phyloP scores from a whole-genome alignment of 2,888 invertebrate species.

The Marronus borbonicus region DNA sequence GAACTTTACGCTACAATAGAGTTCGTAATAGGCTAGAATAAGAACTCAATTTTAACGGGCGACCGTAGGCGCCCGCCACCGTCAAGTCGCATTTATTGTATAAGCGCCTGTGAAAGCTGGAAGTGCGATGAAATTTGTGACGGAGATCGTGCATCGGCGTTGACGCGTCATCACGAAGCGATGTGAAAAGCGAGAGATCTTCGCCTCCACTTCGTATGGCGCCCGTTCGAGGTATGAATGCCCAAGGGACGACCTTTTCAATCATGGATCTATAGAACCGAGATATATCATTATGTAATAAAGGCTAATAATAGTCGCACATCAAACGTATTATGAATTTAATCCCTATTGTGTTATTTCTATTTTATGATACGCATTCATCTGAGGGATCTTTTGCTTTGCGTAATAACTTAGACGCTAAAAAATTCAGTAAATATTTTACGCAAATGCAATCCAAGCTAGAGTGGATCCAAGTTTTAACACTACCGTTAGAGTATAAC shows the following conservation, averaged over 20 bases:
- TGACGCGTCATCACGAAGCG: background rate
- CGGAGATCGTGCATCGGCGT: conserved; percentile 12
- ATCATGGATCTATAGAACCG: conserved; percentile 19
- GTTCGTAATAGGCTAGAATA: conserved; percentile 61
- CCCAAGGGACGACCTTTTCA: conserved; percentile 41
- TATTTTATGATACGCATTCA: too few species aligned
- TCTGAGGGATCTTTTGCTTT: too few species aligned
- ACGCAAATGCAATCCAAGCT: too few species aligned
- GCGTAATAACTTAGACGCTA: too few species aligned
- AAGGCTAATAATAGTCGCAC: conserved; percentile 25
- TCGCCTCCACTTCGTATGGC: background rate
- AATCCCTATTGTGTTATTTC: background rate
- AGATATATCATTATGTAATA: conserved; percentile 24
- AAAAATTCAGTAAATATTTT: too few species aligned
- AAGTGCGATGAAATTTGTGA: conserved; percentile 45
- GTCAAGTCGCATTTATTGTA: conserved; percentile 40
- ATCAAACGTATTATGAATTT: background rate
- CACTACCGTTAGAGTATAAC: too few species aligned
- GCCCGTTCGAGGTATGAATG: conserved; percentile 10
- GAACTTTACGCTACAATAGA: conserved; percentile 66
- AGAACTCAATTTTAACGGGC: conserved; percentile 64
- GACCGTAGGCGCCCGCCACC: conserved; percentile 38
- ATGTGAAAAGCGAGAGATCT: conserved; percentile 17
- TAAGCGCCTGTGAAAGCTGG: conserved; percentile 36
- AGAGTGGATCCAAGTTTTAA: too few species aligned